phyloP scores from a whole-genome alignment of 1,140 invertebrate species.

The Rhopalosiphum padi region DNA sequence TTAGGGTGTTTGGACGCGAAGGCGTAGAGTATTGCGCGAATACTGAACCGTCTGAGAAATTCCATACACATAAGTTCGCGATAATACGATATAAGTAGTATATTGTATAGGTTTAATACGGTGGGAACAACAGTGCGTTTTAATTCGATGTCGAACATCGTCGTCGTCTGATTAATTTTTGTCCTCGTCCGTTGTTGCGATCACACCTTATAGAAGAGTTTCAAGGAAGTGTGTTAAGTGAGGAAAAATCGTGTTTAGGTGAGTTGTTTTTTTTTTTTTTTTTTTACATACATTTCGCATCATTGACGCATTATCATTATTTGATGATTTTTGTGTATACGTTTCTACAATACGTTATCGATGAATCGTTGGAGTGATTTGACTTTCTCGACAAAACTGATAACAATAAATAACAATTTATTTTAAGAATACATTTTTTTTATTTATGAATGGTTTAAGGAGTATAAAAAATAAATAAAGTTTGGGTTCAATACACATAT shows the following conservation, averaged over 20 bases:
- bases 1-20: conserved; percentile 22
- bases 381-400: background rate
- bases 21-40: background rate
- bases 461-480: background rate
- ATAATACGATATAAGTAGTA: background rate
- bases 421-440: background rate
- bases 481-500: background rate
- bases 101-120: background rate
- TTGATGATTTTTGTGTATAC: background rate
- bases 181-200: background rate
- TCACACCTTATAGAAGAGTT: background rate
- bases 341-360: background rate
- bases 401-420: background rate
- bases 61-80: background rate
- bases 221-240: background rate
- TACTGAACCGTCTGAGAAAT: background rate
- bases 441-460: background rate
- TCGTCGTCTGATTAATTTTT: background rate
- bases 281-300: background rate
- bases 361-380: background rate
- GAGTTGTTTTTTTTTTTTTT: background rate
- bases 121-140: background rate
- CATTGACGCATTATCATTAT: background rate
- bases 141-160: background rate
- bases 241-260: background rate